Evolutionary conservation across 2,888 invertebrate species (phyloP).

Genomic region (Allacma fusca): DNA sequence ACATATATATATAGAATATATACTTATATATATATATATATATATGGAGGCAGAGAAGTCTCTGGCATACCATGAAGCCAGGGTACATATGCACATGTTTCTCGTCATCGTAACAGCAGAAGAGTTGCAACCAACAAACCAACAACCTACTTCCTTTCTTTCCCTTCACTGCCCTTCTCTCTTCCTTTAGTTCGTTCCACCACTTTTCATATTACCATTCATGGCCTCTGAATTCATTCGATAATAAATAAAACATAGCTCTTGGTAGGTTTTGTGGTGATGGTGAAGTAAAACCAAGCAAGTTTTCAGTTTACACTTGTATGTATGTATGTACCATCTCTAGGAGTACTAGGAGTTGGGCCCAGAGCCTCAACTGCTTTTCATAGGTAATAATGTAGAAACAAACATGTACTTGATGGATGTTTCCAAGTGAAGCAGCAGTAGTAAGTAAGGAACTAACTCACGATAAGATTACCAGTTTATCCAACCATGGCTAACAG

Average conservation of each 20-base stretch:
- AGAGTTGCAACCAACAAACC: constrained; percentile 35
- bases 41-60: constrained; percentile 16
- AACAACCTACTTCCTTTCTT: constrained; percentile 51
- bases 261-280: constrained; percentile 1
- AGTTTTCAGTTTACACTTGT: background rate
- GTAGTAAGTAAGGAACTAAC: background rate
- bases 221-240: constrained; percentile 34
- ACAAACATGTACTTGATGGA: constrained; percentile 14
- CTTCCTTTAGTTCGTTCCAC: constrained; percentile 35
- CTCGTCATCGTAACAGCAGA: constrained; percentile 15
- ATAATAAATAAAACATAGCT: constrained; percentile 12
- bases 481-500: constrained; percentile 40
- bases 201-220: constrained; percentile 34
- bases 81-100: background rate
- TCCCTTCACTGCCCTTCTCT: constrained; percentile 34
- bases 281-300: constrained; percentile 7
- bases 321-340: background rate
- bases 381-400: constrained; percentile 8
- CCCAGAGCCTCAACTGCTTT: background rate
- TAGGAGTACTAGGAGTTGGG: background rate
- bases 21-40: background rate
- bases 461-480: constrained; percentile 35
- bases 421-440: constrained; percentile 5
- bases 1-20: background rate
- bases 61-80: constrained; percentile 4